phyloP scores from a whole-genome alignment of 2,888 invertebrate species.

The Tryphoninae sp. region DNA sequence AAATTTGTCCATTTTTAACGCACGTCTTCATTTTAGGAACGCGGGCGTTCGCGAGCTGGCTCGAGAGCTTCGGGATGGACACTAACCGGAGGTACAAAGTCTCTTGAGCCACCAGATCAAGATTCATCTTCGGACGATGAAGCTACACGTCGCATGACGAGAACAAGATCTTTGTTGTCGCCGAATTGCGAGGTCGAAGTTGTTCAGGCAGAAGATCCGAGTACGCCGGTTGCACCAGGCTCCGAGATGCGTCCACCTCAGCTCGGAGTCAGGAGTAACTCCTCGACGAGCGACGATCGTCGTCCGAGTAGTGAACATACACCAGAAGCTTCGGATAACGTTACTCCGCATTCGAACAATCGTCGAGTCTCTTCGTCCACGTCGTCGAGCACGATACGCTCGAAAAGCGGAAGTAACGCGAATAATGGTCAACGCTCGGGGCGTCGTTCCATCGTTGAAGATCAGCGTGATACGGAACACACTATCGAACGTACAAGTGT shows the following conservation, averaged over 20 bases:
- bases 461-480: conserved; percentile 33
- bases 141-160: conserved; percentile 65
- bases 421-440: conserved; percentile 39
- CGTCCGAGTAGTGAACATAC: conserved; percentile 53
- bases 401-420: conserved; percentile 31
- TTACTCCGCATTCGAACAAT: conserved; percentile 5
- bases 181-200: conserved; percentile 55
- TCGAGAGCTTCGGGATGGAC: conserved; percentile 70
- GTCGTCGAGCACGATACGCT: conserved; percentile 37
- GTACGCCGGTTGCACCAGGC: conserved; percentile 34
- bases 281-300: conserved; percentile 59
- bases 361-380: conserved; percentile 39
- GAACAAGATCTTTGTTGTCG: conserved; percentile 59
- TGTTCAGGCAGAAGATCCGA: conserved; percentile 28
- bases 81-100: conserved; percentile 67
- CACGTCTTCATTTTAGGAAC: conserved; percentile 65
- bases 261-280: conserved; percentile 31
- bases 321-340: conserved; percentile 31
- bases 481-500: conserved; percentile 64
- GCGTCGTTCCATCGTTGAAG: conserved; percentile 41
- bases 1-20: neutral
- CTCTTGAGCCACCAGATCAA: conserved; percentile 70
- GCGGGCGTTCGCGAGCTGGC: conserved; percentile 68
- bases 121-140: conserved; percentile 77
- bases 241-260: conserved; percentile 41